A percentile compares a stretch with the other conserved stretches of the same genome.
Conservation (phyloP, 2,888 invertebrate genomes). For the Caenorhabditis afra region DNA sequence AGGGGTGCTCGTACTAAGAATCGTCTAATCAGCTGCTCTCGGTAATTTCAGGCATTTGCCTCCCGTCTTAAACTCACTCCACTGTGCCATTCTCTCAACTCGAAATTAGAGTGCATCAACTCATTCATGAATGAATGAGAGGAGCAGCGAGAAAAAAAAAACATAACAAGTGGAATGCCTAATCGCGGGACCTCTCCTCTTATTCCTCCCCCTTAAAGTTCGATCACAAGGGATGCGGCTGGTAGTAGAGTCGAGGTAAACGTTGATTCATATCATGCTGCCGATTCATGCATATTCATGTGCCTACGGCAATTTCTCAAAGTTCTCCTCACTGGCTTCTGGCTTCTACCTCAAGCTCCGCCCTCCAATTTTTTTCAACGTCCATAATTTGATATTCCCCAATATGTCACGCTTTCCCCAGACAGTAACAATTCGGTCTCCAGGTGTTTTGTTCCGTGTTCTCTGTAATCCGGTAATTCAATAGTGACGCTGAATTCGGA, state of each 20-base stretch:
- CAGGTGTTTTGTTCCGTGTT: no score
- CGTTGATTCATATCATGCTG: conserved; percentile 51
- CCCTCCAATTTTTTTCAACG: background rate
- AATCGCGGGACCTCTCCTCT: conserved; percentile 19
- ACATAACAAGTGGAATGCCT: conserved; percentile 30
- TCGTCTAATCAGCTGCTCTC: no score
- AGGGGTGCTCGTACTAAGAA: no score
- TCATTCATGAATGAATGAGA: conserved; percentile 11
- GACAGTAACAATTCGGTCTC: no score
- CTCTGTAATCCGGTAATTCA: no score
- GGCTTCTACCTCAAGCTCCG: background rate
- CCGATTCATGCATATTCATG: conserved; percentile 45
- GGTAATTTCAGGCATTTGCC: no score
- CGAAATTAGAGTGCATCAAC: no score
- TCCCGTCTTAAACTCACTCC: no score
- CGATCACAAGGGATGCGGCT: conserved; percentile 25
- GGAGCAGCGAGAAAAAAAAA: conserved; percentile 16
- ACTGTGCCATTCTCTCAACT: background rate
- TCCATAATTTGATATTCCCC: no score
- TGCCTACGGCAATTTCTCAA: conserved; percentile 8
- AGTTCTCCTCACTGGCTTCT: conserved; percentile 23
- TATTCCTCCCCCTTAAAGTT: conserved; percentile 31
- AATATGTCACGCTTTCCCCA: no score
- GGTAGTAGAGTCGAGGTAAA: conserved; percentile 3
- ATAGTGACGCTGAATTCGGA: no score